phyloP scores from a whole-genome alignment of 1,140 invertebrate genomes.

The Armadillidium nasatum region DNA sequence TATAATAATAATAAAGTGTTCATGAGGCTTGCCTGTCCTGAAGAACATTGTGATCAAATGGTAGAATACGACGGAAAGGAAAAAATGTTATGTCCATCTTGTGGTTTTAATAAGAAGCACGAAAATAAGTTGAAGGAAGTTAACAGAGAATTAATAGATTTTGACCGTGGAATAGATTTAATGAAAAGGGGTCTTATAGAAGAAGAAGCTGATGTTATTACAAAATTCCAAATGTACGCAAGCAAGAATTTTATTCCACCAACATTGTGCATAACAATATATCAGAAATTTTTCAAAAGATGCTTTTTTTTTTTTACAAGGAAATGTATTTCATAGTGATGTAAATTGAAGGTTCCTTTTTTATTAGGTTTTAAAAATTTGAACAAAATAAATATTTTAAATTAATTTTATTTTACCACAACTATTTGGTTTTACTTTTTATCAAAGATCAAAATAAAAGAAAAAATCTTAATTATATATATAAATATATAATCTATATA shows the following conservation, averaged over 20 bases:
- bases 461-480: no score
- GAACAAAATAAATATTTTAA: no score
- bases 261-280: not conserved
- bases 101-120: not conserved
- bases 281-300: not conserved
- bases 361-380: no score
- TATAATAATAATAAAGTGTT: conserved; percentile 27
- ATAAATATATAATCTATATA: no score
- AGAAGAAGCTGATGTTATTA: not conserved
- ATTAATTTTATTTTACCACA: no score
- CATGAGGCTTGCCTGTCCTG: not conserved
- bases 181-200: not conserved
- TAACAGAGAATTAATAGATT: not conserved
- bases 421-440: no score
- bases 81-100: not conserved
- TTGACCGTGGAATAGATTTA: not conserved
- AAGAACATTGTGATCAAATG: not conserved
- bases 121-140: not conserved
- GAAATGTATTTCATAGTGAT: no score
- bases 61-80: not conserved
- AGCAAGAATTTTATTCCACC: not conserved
- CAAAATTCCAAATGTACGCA: not conserved
- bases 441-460: no score
- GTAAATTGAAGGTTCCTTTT: no score
- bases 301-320: no score